These are phyloP conservation scores for Conistra vaccinii DNA, from an alignment of 2,888 invertebrate species.

Conservation along the genomic window DNA sequence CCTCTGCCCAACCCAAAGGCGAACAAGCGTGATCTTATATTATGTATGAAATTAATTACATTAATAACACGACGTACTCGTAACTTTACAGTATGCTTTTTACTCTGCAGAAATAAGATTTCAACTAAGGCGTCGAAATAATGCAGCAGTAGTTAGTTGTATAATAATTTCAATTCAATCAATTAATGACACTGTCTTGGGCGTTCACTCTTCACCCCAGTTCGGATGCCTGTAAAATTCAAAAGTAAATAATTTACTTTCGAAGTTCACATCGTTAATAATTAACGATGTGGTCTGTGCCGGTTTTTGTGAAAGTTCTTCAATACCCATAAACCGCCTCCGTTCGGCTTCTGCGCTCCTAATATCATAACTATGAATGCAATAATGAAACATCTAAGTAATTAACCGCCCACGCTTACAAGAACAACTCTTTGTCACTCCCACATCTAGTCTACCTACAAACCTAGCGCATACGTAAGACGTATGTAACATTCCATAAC, in stretches of 20 bases:
- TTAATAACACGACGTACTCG: not conserved
- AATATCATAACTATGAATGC: not conserved
- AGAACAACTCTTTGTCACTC: not conserved
- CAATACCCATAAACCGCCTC: not conserved
- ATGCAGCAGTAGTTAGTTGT: not conserved
- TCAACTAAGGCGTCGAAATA: not conserved
- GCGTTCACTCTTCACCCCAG: not conserved
- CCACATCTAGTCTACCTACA: not conserved
- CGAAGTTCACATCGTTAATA: too few species aligned
- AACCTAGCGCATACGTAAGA: not conserved
- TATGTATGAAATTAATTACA: not conserved
- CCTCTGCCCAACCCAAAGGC: too few species aligned
- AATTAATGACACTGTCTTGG: not conserved
- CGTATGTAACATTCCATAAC: not conserved
- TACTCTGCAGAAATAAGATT: not conserved
- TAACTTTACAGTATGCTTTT: not conserved
- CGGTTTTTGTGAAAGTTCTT: not conserved
- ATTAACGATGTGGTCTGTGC: not conserved
- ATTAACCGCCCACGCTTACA: not conserved
- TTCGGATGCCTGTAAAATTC: not conserved
- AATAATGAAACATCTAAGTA: not conserved
- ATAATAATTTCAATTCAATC: not conserved
- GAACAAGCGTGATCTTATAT: too few species aligned
- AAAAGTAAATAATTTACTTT: not conserved
- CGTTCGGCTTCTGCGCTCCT: not conserved